These are phyloP conservation scores for Apus apus DNA, from an alignment of 2,113 vertebrate species.

Conservation along the genomic window DNA sequence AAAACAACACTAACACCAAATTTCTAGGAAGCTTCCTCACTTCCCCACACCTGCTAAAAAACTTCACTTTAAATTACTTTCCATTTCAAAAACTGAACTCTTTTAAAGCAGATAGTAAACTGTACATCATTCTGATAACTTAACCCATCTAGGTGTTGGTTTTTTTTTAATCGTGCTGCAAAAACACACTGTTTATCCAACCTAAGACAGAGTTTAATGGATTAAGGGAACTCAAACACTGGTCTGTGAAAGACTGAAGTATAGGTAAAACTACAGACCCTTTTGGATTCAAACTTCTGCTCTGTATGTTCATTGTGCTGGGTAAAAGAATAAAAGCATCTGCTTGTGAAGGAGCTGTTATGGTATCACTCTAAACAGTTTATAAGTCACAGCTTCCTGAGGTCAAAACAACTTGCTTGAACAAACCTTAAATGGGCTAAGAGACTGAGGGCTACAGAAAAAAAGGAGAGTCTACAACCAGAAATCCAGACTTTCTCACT, in stretches of 20 bases:
- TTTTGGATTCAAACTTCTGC: neutral
- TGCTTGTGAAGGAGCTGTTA: neutral
- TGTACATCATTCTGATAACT: neutral
- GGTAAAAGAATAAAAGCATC: neutral
- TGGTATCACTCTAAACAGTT: neutral
- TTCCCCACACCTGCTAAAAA: neutral
- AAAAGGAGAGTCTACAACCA: neutral
- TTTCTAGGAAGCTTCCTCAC: neutral
- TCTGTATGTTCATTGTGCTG: neutral
- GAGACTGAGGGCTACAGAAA: neutral
- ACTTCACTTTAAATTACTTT: neutral
- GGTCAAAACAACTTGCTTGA: neutral
- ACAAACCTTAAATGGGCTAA: neutral
- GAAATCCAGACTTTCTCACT: neutral
- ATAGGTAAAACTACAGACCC: neutral
- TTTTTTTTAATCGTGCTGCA: neutral
- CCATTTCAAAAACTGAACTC: neutral
- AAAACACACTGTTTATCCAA: neutral
- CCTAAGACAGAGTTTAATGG: neutral
- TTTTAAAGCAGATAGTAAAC: neutral
- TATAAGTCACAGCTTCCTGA: neutral
- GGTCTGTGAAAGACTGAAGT: neutral
- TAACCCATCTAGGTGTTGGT: neutral
- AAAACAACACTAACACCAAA: neutral
- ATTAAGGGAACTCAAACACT: neutral